Percentiles rank a stretch among this genome's conserved stretches.
These are phyloP conservation scores for Oegoconia quadripuncta DNA, from an alignment of 2,888 invertebrate species.

Conservation along the genomic window DNA sequence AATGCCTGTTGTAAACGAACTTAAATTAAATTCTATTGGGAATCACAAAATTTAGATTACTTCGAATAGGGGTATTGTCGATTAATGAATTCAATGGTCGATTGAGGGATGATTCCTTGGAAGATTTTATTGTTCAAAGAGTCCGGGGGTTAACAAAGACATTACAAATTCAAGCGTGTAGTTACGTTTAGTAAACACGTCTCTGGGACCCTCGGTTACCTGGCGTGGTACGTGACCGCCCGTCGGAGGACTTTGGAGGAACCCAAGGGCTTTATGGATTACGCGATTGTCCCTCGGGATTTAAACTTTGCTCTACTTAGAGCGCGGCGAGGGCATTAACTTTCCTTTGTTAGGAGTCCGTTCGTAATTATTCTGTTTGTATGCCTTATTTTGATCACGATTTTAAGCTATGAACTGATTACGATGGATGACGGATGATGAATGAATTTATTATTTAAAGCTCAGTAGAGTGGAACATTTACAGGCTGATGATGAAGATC, in stretches of 20 bases:
- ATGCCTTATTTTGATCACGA: not conserved
- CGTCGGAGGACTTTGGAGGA: conserved; percentile 32
- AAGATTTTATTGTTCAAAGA: not conserved
- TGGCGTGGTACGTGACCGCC: conserved; percentile 17
- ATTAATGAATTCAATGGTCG: conserved; percentile 6
- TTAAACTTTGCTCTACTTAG: conserved; percentile 44
- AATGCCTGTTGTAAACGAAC: not conserved
- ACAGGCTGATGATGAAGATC: too few species aligned
- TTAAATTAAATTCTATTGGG: conserved; percentile 6
- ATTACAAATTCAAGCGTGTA: not conserved
- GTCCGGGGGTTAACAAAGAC: not conserved
- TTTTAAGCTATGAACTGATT: too few species aligned
- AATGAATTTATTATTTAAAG: too few species aligned
- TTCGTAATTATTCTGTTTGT: conserved; percentile 15
- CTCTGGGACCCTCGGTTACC: conserved; percentile 5
- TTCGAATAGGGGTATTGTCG: conserved; percentile 1
- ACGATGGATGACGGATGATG: too few species aligned
- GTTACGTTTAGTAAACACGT: not conserved
- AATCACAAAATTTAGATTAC: conserved; percentile 1
- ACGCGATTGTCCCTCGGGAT: conserved; percentile 53
- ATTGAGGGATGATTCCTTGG: conserved; percentile 1
- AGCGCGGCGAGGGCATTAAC: conserved; percentile 31
- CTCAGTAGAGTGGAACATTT: too few species aligned
- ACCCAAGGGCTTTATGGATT: conserved; percentile 59
- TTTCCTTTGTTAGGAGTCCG: conserved; percentile 37